These are phyloP conservation scores for Tiaroga cobitis DNA, from an alignment of 2,797 vertebrate species.

Conservation along the genomic window DNA sequence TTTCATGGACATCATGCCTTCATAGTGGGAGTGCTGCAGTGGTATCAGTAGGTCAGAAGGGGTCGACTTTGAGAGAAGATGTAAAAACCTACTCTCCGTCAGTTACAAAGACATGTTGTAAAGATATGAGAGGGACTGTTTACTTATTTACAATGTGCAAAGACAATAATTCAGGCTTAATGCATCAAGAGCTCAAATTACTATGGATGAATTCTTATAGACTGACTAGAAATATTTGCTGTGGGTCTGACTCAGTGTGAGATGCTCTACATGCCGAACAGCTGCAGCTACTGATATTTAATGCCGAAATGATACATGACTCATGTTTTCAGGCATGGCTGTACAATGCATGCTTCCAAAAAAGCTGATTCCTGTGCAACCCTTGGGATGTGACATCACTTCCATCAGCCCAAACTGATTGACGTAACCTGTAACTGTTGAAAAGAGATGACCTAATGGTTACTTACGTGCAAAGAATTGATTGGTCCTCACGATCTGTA, in stretches of 20 bases:
- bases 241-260: constrained; percentile 4
- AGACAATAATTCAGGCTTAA: not conserved
- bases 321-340: constrained; percentile 26
- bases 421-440: constrained; percentile 4
- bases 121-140: not conserved
- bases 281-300: constrained; percentile 35
- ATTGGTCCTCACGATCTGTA: constrained; percentile 97
- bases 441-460: constrained; percentile 18
- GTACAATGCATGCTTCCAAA: not conserved
- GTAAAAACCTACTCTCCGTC: constrained; percentile 1
- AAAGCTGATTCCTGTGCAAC: constrained; percentile 6
- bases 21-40: not conserved
- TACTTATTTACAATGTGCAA: constrained; percentile 15
- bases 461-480: constrained; percentile 99
- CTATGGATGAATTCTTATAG: not conserved
- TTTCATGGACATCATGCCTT: constrained; percentile 24
- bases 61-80: not conserved
- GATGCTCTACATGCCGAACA: constrained; percentile 18
- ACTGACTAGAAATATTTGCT: not conserved
- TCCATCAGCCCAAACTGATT: not conserved
- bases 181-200: not conserved
- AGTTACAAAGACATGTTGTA: not conserved
- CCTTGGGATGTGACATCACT: not conserved
- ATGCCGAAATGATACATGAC: constrained; percentile 13
- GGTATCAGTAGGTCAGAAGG: not conserved